Evolutionary conservation across 1,140 invertebrate genomes (phyloP), one percentile per base, ranked within the genome.

Genomic region (Mylabris phalerata): DNA sequence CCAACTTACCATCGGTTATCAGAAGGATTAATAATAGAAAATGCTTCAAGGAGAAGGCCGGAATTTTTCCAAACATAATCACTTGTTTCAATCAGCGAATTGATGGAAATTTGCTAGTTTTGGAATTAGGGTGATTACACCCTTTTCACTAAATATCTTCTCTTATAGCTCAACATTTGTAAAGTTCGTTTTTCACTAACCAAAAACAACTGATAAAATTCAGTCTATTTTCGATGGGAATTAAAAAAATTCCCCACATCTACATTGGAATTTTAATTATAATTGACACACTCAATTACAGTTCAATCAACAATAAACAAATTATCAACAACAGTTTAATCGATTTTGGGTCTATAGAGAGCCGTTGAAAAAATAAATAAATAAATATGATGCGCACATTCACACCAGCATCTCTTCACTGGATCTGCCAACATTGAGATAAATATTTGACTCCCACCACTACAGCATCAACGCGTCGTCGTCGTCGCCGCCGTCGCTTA

Each of bases 121-220:
- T 19, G 1, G 1, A 19, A 19, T 19, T 1, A 19, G 24, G n/a
- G n/a, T 39, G 52, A 11, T 43, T 46, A 62, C 60, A 56, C 51
- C 57, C 57, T 39, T 44, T 41, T 27, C 46, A 40, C 43, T 50
- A 57, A 61, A 38, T 48, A 60, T 65, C 63, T 65, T 67, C 66
- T 67, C 57, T 65, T 67, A 65, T 67, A 67, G 41, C 66, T 60
- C 59, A 49, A 59, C 60, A 65, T 65, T 11, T n/a, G 47, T 48
- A n/a, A 54, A 27, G 25, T 44, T 19, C 19, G 19, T 19, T 32
- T 50, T 50, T n/a, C 26, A 40, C 3, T 50, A 25, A 9, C 7
- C 40, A 40, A 48, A 40, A 46, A 9, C 3, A n/a, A 48, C 9
- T 0, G 41, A 42, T 7, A 10, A 2, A n/a, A 11, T 42, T 11